Percentiles rank a stretch among this genome's conserved stretches.
Evolutionary conservation across 2,888 invertebrate genomes (phyloP).

Genomic region (Lepidocyrtoides sp.): DNA sequence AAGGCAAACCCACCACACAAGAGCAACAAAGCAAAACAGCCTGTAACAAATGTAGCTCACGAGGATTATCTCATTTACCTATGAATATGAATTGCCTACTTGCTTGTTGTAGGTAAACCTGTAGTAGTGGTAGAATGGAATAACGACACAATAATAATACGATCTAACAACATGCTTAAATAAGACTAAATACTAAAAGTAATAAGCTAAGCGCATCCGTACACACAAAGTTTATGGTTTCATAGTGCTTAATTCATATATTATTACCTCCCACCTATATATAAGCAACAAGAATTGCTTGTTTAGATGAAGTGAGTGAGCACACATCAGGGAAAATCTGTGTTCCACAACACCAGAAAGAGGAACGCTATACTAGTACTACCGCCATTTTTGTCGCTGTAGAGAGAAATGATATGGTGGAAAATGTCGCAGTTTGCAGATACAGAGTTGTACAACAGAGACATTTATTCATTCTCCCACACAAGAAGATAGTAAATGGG

Average conservation of each 20-base stretch:
- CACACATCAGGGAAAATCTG: slow-evolving; percentile 53
- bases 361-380: too few species aligned
- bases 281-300: too few species aligned
- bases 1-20: slow-evolving; percentile 39
- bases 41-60: slow-evolving; percentile 72
- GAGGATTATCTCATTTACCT: slow-evolving; percentile 71
- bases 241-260: slow-evolving; percentile 42
- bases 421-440: slow-evolving; percentile 71
- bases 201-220: not conserved
- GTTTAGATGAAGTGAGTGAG: slow-evolving; percentile 41
- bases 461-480: not conserved
- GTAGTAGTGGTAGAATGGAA: not conserved
- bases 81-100: slow-evolving; percentile 62
- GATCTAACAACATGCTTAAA: not conserved
- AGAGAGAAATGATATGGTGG: slow-evolving; percentile 67
- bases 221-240: slow-evolving; percentile 13
- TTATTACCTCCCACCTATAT: not conserved
- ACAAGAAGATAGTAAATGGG: not conserved
- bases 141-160: slow-evolving; percentile 19
- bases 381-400: not conserved
- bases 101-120: not conserved
- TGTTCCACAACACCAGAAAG: slow-evolving; percentile 29
- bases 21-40: slow-evolving; percentile 60
- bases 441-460: slow-evolving; percentile 20
- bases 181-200: not conserved